A percentile compares a stretch with the other conserved stretches of the same genome.
phyloP scores from a whole-genome alignment of 2,888 invertebrate species.

The Nomada fabriciana region DNA sequence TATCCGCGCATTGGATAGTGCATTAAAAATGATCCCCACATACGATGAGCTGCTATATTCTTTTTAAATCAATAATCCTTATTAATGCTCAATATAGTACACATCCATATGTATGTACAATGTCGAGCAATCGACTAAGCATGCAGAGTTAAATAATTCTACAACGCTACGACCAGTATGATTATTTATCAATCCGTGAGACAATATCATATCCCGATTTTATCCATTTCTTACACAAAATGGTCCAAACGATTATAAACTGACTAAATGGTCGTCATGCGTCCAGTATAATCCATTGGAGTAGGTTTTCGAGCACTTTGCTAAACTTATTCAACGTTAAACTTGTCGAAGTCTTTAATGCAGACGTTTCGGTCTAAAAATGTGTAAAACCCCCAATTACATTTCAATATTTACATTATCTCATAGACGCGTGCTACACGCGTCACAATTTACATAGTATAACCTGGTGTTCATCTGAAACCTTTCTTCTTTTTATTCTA shows the following conservation, averaged over 20 bases:
- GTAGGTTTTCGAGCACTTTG: conserved; percentile 3
- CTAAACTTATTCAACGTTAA: conserved; percentile 16
- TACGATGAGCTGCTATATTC: conserved; percentile 58
- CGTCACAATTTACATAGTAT: conserved; percentile 61
- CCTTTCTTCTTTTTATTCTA: conserved; percentile 5
- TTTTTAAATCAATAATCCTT: conserved; percentile 55
- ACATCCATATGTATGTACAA: conserved; percentile 64
- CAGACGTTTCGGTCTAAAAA: conserved; percentile 63
- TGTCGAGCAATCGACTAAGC: conserved; percentile 77
- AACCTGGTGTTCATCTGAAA: conserved; percentile 64
- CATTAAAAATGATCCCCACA: conserved; percentile 66
- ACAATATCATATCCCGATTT: conserved; percentile 59
- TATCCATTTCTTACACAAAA: conserved; percentile 42
- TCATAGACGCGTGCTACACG: conserved; percentile 47
- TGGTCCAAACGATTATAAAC: conserved; percentile 39
- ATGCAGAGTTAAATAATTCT: conserved; percentile 76
- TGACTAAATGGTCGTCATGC: conserved; percentile 27
- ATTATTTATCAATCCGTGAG: conserved; percentile 73
- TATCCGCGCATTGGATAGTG: conserved; percentile 55
- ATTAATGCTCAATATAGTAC: conserved; percentile 61
- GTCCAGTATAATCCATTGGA: conserved; percentile 44
- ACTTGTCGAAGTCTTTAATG: conserved; percentile 43
- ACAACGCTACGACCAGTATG: conserved; percentile 62
- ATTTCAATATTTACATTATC: conserved; percentile 67
- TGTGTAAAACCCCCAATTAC: conserved; percentile 64